Evolutionary conservation across 2,797 vertebrate species (phyloP), one percentile per base, ranked within the genome.

Genomic region (Schizopygopsis malacanthus): DNA sequence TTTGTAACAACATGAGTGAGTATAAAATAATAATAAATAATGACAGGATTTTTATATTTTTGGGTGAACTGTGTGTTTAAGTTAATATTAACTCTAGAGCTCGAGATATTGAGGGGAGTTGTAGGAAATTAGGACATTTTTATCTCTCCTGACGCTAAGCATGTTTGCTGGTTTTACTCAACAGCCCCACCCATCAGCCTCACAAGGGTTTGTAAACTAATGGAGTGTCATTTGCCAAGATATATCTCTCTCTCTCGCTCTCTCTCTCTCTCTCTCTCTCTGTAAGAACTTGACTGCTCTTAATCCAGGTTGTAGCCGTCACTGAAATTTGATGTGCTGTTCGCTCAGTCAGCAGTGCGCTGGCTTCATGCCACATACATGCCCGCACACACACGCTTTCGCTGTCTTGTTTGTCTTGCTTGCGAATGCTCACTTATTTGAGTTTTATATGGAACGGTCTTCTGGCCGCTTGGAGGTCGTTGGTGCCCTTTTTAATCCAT

Each of bases 291-390:
- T 4, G n/a, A n/a, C 33, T 11, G 22, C 45, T 81, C 47, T 54
- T 50, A 83, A 83, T 63, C 71, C 71, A 73, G 41, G 56, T 83
- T 2, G 25, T 52, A 52, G 20, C 33, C 5, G 22, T 84, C 73
- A 77, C 45, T 77, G 72, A 77, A 84, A 75, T 81, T 2, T 45
- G 84, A 80, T 84, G 43, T 84, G 75, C 20, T 67, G 45, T 61
- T 70, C 9, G 11, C 76, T 72, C 84, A 65, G 56, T 75, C 70
- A 75, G 78, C 79, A 81, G n/a, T 41, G 22, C 4, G 5, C 33
- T 43, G 79, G 78, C 47, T 81, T 81, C 12, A 71, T 73, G 39
- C 45, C 33, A 80, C 10, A 56, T n/a, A 76, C 79, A 82, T 72
- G 39, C 47, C 67, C 47, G 22, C 70, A 56, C 67, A 79, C 56